Evolutionary conservation across 2,888 invertebrate genomes (phyloP).

Genomic region (Drosophila nigritarsus): DNA sequence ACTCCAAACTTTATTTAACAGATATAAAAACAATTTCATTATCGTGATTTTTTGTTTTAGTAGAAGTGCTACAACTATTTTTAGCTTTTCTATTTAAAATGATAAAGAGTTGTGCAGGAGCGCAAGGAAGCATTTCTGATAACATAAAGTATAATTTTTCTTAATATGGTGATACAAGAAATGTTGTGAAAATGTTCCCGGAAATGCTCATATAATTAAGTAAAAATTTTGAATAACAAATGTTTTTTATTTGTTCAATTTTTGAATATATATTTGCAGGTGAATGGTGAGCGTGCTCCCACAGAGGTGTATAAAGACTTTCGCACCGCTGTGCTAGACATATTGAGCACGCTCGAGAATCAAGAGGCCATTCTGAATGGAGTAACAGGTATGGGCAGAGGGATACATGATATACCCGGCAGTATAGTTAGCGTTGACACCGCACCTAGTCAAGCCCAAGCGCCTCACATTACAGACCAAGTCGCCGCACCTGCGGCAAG

Average conservation of each 20-base stretch:
- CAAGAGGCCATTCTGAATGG: slow-evolving; percentile 88
- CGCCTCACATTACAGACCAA: slow-evolving; percentile 71
- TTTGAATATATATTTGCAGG: slow-evolving; percentile 85
- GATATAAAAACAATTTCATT: neutral
- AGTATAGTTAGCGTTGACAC: slow-evolving; percentile 88
- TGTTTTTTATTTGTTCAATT: neutral
- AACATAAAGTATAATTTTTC: neutral
- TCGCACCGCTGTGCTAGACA: slow-evolving; percentile 90
- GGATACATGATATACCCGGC: slow-evolving; percentile 87
- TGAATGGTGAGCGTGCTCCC: slow-evolving; percentile 94
- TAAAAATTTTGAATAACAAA: too few species aligned
- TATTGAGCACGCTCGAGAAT: slow-evolving; percentile 90
- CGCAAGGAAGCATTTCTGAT: neutral
- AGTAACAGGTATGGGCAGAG: slow-evolving; percentile 87
- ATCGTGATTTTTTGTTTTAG: too few species aligned
- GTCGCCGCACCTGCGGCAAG: slow-evolving; percentile 17
- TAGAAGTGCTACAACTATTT: neutral
- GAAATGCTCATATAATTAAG: neutral
- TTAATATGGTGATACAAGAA: neutral
- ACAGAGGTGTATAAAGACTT: slow-evolving; percentile 95
- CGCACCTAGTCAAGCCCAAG: slow-evolving; percentile 86
- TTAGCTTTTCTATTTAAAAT: neutral
- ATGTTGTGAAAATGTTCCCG: neutral
- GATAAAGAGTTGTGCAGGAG: neutral
- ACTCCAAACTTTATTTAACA: neutral